phyloP scores from a whole-genome alignment of 64 coral and sea anemone species.

The Montipora efflorescens region DNA sequence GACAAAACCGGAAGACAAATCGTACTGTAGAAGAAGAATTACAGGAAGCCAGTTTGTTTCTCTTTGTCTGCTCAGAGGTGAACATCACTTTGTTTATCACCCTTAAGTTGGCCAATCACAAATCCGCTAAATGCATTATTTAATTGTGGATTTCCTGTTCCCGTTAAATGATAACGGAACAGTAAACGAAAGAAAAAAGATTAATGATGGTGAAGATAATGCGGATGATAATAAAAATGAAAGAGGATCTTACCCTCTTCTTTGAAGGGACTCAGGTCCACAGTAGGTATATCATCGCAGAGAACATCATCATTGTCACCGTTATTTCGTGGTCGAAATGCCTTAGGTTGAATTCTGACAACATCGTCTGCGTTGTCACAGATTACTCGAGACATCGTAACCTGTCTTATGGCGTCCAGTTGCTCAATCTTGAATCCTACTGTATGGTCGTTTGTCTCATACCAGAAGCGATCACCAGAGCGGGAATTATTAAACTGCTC shows the following conservation, averaged over 20 bases:
- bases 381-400: not conserved
- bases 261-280: not conserved
- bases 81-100: too few species aligned
- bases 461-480: conserved; percentile 52
- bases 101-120: too few species aligned
- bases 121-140: too few species aligned
- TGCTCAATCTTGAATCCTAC: not conserved
- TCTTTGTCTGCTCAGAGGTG: too few species aligned
- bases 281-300: not conserved
- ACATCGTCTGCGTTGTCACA: not conserved
- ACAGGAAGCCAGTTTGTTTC: too few species aligned
- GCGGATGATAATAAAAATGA: too few species aligned
- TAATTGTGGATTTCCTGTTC: too few species aligned
- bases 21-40: too few species aligned
- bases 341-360: not conserved
- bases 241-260: not conserved
- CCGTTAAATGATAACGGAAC: too few species aligned
- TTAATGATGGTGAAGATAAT: too few species aligned
- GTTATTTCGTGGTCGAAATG: not conserved
- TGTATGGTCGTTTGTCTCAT: not conserved
- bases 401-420: not conserved
- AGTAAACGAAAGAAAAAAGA: too few species aligned
- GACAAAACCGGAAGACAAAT: too few species aligned
- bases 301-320: not conserved
- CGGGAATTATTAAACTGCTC: conserved; percentile 22